Evolutionary conservation across 2,888 invertebrate species (phyloP).

Genomic region (Ochlodes sylvanus): DNA sequence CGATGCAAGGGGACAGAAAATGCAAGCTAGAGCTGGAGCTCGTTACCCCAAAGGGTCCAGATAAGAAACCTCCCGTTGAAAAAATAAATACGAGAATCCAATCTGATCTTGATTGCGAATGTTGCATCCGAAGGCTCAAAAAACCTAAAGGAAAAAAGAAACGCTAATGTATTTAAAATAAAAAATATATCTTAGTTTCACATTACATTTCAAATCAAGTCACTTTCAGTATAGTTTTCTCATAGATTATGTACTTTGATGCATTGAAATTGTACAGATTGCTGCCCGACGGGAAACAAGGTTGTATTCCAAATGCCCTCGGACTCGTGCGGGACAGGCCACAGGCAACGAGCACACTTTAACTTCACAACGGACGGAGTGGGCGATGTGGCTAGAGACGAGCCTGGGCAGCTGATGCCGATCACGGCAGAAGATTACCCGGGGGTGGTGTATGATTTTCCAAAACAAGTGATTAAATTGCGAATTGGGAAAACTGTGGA

Average conservation of each 20-base stretch:
- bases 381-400: conserved; percentile 72
- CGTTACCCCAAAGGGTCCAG: conserved; percentile 87
- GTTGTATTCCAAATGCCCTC: conserved; percentile 77
- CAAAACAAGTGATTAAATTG: conserved; percentile 72
- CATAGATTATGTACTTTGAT: conserved; percentile 19
- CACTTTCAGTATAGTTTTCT: conserved; percentile 7
- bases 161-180: conserved; percentile 39
- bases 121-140: conserved; percentile 59
- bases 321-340: conserved; percentile 69
- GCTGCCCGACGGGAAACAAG: conserved; percentile 80
- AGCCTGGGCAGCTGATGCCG: conserved; percentile 65
- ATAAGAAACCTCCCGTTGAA: conserved; percentile 79
- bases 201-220: conserved; percentile 24
- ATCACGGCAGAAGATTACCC: conserved; percentile 61
- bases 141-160: conserved; percentile 55
- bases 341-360: conserved; percentile 75
- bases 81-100: conserved; percentile 65
- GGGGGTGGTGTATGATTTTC: conserved; percentile 71
- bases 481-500: conserved; percentile 71
- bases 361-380: conserved; percentile 73
- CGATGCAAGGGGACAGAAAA: conserved; percentile 86
- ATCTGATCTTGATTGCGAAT: conserved; percentile 71
- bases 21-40: conserved; percentile 87
- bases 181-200: conserved; percentile 13
- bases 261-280: conserved; percentile 71